phyloP scores from a whole-genome alignment of 2,797 vertebrate species.

The Ctenochaetus hawaiiensis region DNA sequence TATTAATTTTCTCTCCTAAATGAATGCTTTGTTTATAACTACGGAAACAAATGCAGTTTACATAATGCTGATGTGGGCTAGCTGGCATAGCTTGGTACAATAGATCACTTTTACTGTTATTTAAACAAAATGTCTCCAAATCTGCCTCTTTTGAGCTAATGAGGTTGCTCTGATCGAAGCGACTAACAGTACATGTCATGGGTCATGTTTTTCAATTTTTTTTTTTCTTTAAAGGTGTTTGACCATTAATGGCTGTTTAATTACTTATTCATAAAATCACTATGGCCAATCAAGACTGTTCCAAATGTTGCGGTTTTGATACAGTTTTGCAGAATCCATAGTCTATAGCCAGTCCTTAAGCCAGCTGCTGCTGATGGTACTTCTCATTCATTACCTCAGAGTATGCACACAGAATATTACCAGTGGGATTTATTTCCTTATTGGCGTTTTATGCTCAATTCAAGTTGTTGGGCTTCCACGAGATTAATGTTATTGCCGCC shows the following conservation, averaged over 20 bases:
- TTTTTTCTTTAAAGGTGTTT: slow-evolving; percentile 36
- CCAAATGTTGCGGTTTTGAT: slow-evolving; percentile 24
- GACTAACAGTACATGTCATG: slow-evolving; percentile 43
- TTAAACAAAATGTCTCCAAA: slow-evolving; percentile 18
- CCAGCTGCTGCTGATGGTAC: slow-evolving; percentile 35
- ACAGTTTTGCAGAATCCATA: slow-evolving; percentile 30
- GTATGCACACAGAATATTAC: slow-evolving; percentile 19
- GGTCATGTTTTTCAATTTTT: slow-evolving; percentile 27
- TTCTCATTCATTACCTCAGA: slow-evolving; percentile 39
- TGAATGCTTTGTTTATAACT: slow-evolving; percentile 46
- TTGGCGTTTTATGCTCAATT: slow-evolving; percentile 46
- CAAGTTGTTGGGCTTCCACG: slow-evolving; percentile 37
- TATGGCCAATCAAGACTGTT: slow-evolving; percentile 4
- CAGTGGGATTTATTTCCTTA: slow-evolving; percentile 44
- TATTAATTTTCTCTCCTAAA: slow-evolving; percentile 40
- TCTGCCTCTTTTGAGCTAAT: slow-evolving; percentile 44
- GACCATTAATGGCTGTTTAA: neutral
- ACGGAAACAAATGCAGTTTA: slow-evolving; percentile 19
- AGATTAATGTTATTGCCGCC: slow-evolving; percentile 43
- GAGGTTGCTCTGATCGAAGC: slow-evolving; percentile 47
- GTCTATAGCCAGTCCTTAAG: slow-evolving; percentile 12
- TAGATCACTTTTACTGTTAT: slow-evolving; percentile 10
- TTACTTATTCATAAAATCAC: slow-evolving; percentile 29
- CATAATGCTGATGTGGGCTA: neutral
- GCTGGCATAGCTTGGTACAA: neutral